Base-by-base conservation (phyloP, 2,113 vertebrate species). In the Bucco capensis region DNA sequence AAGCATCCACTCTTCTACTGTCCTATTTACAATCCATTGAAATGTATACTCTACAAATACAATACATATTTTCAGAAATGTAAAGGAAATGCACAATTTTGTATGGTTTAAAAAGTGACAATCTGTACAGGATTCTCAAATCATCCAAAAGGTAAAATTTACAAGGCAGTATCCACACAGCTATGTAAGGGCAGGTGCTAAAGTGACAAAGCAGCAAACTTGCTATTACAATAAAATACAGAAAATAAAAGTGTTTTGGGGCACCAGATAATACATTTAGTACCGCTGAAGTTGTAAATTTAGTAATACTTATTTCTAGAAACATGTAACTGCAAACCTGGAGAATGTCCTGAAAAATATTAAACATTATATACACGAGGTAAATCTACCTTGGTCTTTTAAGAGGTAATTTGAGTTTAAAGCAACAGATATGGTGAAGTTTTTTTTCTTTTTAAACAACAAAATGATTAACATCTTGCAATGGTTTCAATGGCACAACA, bases 371-470 rank as follows among this genome's bases (percentile, higher is more conserved):
- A 97, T 97, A 97, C 95, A 98, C 71, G 98, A 98, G 97, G 97
- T 98, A 98, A 98, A 97, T 97, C 97, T 97, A 98, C 97, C 97
- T 98, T 98, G 97, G 97, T 98, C 97, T 97, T 97, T 98, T 86
- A 93, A 97, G 98, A 98, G 98, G 98, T 98, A 98, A 97, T 97
- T 92, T 93, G 95, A 97, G 91, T 97, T 98, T 98, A 98, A 98
- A 97, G 97, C 97, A 98, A 97, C 47, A 24, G 96, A 97, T 93
- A 95, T 62, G 88, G 73, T 96, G 95, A 97, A 95, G 44, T 35
- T 44, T 51, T 71, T 66, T 80, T 77, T 72, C 23, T 60, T 46
- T 86, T 65, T 33, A 8, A 94, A 95, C 91, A 82, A 94, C 64
- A 96, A 95, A 95, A 96, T 83, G 90, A 74, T 95, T 86, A 96